phyloP scores from a whole-genome alignment of 2,888 invertebrate genomes.

The Erebia aethiops region DNA sequence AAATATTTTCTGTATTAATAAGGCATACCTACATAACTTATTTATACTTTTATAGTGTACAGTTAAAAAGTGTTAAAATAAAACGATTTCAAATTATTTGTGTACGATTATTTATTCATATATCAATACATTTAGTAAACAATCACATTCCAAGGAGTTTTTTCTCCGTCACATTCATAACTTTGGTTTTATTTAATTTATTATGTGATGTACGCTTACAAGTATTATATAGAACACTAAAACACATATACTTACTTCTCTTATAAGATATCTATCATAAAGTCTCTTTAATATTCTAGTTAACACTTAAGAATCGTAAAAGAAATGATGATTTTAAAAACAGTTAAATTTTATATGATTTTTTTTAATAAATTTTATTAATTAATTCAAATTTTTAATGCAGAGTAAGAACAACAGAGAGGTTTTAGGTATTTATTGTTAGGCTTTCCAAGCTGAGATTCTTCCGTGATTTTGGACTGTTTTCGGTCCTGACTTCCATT shows the following conservation, averaged over 20 bases:
- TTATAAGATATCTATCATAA: slow-evolving; percentile 57
- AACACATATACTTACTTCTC: slow-evolving; percentile 63
- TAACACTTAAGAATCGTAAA: slow-evolving; percentile 41
- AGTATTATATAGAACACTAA: slow-evolving; percentile 42
- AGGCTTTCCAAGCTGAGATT: slow-evolving; percentile 35
- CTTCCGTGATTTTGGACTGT: slow-evolving; percentile 26
- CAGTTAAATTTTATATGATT: slow-evolving; percentile 55
- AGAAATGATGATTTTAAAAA: slow-evolving; percentile 53
- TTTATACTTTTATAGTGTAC: neutral
- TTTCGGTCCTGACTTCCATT: slow-evolving; percentile 49
- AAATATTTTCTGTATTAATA: neutral
- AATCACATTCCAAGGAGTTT: slow-evolving; percentile 22
- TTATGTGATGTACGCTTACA: slow-evolving; percentile 42
- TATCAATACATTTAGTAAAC: slow-evolving; percentile 47
- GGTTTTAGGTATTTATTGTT: slow-evolving; percentile 41
- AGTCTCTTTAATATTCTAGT: slow-evolving; percentile 68
- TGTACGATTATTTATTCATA: slow-evolving; percentile 67
- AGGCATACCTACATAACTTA: neutral
- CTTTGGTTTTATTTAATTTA: slow-evolving; percentile 47
- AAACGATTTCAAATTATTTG: slow-evolving; percentile 35
- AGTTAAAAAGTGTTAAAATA: slow-evolving; percentile 1
- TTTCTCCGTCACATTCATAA: slow-evolving; percentile 38
- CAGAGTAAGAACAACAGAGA: slow-evolving; percentile 65
- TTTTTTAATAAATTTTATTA: slow-evolving; percentile 22
- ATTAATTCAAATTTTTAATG: slow-evolving; percentile 53